A percentile compares a stretch with the other conserved stretches of the same genome.
These are phyloP conservation scores for Labeo rohita DNA, from an alignment of 2,113 vertebrate species.

Conservation along the genomic window DNA sequence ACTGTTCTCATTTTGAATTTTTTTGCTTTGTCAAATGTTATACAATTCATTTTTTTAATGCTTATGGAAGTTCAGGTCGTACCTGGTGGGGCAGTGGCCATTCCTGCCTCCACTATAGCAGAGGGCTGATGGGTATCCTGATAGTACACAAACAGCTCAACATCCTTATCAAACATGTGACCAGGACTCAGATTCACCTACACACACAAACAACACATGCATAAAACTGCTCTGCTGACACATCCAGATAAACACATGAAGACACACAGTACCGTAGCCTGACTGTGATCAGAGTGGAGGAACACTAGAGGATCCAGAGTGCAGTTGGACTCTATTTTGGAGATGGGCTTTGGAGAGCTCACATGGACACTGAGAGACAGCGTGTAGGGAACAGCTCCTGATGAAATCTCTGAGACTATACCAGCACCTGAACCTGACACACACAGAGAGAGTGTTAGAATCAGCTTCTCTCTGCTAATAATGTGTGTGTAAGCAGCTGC, in stretches of 20 bases:
- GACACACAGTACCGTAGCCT: slow-evolving; percentile 71
- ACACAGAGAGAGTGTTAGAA: no score
- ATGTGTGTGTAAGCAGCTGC: no score
- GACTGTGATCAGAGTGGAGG: slow-evolving; percentile 65
- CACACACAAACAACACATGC: not conserved
- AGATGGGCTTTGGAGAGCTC: slow-evolving; percentile 74
- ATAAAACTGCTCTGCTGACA: not conserved
- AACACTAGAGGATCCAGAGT: slow-evolving; percentile 66
- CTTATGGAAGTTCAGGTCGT: not conserved
- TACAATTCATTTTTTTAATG: no score
- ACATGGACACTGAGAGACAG: slow-evolving; percentile 72
- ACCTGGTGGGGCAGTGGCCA: slow-evolving; percentile 69
- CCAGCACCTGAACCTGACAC: slow-evolving; percentile 61
- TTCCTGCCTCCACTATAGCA: slow-evolving; percentile 76
- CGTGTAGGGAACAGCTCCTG: slow-evolving; percentile 74
- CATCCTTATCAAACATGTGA: slow-evolving; percentile 79
- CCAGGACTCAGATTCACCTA: slow-evolving; percentile 79
- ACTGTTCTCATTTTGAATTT: no score
- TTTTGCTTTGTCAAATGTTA: no score
- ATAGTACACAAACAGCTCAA: slow-evolving; percentile 83
- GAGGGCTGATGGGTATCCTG: slow-evolving; percentile 74
- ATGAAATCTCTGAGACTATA: slow-evolving; percentile 60
- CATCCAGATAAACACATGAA: slow-evolving; percentile 6
- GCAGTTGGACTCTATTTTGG: slow-evolving; percentile 78
- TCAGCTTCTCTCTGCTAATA: no score